Evolutionary conservation across 2,888 invertebrate species (phyloP).

Genomic region (Epistrophe eligans): DNA sequence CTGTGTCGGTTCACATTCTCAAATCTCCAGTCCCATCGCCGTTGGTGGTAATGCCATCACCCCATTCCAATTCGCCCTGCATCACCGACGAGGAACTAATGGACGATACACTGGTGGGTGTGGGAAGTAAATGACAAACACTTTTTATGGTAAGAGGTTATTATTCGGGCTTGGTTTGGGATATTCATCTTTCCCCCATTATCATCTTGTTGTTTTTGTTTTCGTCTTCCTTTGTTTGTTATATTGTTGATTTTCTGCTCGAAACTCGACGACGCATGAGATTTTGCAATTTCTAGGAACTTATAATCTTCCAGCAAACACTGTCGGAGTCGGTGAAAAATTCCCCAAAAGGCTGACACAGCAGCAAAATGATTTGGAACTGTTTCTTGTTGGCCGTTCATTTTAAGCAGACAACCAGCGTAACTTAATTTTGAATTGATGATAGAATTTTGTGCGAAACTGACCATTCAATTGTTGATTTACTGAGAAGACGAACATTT

Average conservation of each 20-base stretch:
- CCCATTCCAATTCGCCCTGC: constrained; percentile 88
- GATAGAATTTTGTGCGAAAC: background rate
- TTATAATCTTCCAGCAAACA: constrained; percentile 40
- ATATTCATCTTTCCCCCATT: constrained; percentile 10
- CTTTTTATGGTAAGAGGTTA: constrained; percentile 29
- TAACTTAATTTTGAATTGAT: background rate
- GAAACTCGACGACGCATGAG: constrained; percentile 51
- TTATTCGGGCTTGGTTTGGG: constrained; percentile 22
- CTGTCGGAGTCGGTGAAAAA: constrained; percentile 7
- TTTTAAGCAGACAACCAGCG: background rate
- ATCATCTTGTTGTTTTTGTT: constrained; percentile 35
- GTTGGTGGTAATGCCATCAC: constrained; percentile 87
- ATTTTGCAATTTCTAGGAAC: constrained; percentile 58
- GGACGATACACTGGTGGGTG: constrained; percentile 77
- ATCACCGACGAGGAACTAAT: constrained; percentile 91
- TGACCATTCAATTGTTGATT: background rate
- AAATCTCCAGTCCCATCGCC: constrained; percentile 91
- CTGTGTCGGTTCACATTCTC: constrained; percentile 90
- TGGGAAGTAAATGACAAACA: constrained; percentile 77
- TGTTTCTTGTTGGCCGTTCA: constrained; percentile 26
- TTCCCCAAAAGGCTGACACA: constrained; percentile 21
- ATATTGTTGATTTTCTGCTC: constrained; percentile 49
- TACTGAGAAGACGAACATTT: background rate
- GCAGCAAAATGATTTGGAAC: constrained; percentile 10
- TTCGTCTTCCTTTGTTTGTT: constrained; percentile 50